A percentile compares a stretch with the other conserved stretches of the same genome.
Conservation (phyloP, 2,113 vertebrate species). For the Noctilio leporinus region DNA sequence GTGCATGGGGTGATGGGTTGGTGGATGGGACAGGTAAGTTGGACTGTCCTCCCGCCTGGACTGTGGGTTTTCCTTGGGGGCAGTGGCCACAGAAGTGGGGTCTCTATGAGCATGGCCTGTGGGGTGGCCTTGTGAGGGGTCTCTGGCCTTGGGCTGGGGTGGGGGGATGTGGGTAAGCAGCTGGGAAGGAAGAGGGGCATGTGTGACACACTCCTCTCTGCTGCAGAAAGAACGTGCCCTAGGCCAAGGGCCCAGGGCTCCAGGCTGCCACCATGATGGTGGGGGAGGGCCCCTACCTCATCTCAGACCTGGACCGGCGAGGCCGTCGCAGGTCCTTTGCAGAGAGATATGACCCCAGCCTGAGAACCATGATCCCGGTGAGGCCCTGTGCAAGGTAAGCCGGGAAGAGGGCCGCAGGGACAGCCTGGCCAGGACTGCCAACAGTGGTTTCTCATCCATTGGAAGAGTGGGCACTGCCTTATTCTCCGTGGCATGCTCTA, state of each 20-base stretch:
- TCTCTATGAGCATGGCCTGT: too few species aligned
- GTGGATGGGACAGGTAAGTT: neutral
- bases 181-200: neutral
- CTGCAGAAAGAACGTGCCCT: neutral
- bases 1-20: neutral
- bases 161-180: neutral
- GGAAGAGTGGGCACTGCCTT: neutral
- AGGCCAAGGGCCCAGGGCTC: neutral
- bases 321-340: slow-evolving; percentile 32
- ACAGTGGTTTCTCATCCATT: neutral
- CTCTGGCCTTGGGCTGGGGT: neutral
- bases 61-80: neutral
- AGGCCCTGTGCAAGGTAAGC: slow-evolving; percentile 66
- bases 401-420: neutral
- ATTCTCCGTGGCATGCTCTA: neutral
- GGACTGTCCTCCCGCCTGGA: neutral
- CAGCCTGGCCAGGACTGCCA: neutral
- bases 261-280: neutral
- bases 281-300: slow-evolving; percentile 37
- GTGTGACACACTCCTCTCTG: neutral
- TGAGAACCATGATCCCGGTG: slow-evolving; percentile 77
- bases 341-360: slow-evolving; percentile 78
- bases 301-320: slow-evolving; percentile 52
- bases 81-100: neutral
- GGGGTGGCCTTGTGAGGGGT: neutral